phyloP scores from a whole-genome alignment of 2,113 vertebrate species.

The Epinephelus fuscoguttatus region DNA sequence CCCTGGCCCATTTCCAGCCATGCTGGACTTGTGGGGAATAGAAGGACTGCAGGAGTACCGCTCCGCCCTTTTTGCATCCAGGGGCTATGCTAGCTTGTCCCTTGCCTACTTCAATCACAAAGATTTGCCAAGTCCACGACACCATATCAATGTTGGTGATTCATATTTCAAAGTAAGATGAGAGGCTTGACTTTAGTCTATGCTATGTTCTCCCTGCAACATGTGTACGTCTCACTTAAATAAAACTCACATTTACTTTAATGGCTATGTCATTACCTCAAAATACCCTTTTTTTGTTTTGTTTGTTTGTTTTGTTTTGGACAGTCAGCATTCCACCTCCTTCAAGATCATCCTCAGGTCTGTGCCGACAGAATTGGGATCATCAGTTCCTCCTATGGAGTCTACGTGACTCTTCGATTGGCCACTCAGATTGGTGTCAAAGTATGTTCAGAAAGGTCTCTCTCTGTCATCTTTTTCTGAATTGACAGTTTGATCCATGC shows the following conservation, averaged over 20 bases:
- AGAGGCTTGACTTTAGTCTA: neutral
- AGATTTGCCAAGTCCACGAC: constrained; percentile 68
- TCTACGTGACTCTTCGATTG: constrained; percentile 62
- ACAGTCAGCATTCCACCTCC: constrained; percentile 75
- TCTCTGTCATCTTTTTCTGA: neutral
- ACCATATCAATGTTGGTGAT: constrained; percentile 58
- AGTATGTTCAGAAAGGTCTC: constrained; percentile 49
- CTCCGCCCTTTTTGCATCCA: constrained; percentile 78
- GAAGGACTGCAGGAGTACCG: constrained; percentile 79
- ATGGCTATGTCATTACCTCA: neutral
- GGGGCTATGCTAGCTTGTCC: constrained; percentile 69
- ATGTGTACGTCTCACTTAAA: neutral
- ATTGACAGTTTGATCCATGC: neutral
- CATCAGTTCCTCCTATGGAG: constrained; percentile 74
- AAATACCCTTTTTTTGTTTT: neutral
- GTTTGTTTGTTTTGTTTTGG: constrained; percentile 9
- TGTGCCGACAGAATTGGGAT: constrained; percentile 71
- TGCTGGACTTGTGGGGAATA: constrained; percentile 75
- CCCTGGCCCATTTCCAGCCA: constrained; percentile 74
- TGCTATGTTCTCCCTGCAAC: neutral
- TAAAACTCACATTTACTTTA: too few relatives aligned
- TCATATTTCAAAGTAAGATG: constrained; percentile 74
- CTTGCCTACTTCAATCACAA: constrained; percentile 75
- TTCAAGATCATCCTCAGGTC: constrained; percentile 73
- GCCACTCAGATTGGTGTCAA: constrained; percentile 51